Conservation (phyloP, 2,888 invertebrate species). For the Acrobasis consociella region DNA sequence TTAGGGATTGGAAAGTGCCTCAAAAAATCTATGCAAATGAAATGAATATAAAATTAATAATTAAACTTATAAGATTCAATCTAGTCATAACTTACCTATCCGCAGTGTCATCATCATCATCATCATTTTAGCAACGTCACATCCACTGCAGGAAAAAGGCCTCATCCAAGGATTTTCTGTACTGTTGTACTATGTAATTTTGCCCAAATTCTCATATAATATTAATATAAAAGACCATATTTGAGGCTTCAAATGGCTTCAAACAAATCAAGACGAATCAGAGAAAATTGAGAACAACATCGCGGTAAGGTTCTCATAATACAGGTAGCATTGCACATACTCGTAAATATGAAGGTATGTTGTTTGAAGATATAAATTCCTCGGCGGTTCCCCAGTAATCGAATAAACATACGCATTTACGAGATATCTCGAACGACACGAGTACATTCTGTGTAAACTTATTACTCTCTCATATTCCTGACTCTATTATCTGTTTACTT, state of each 20-base stretch:
- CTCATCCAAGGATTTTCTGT: too few relatives aligned
- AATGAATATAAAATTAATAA: too few relatives aligned
- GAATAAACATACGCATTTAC: constrained; percentile 6
- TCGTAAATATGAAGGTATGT: neutral
- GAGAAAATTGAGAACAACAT: neutral
- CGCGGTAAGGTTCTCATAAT: neutral
- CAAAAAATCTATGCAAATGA: neutral
- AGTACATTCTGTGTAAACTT: constrained; percentile 7
- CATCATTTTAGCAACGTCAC: too few relatives aligned
- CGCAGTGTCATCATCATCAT: too few relatives aligned
- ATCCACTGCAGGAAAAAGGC: too few relatives aligned
- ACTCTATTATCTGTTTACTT: neutral
- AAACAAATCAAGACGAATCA: neutral
- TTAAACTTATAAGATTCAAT: too few relatives aligned
- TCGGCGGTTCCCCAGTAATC: neutral
- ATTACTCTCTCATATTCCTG: constrained; percentile 13
- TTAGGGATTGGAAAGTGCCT: neutral
- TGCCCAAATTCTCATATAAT: neutral
- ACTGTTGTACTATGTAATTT: too few relatives aligned
- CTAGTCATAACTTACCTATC: too few relatives aligned
- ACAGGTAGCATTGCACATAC: neutral
- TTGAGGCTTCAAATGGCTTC: neutral
- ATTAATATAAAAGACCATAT: neutral
- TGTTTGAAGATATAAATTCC: neutral
- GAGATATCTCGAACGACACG: constrained; percentile 3